phyloP scores from a whole-genome alignment of 2,113 vertebrate species.

The Cepphus grylle region DNA sequence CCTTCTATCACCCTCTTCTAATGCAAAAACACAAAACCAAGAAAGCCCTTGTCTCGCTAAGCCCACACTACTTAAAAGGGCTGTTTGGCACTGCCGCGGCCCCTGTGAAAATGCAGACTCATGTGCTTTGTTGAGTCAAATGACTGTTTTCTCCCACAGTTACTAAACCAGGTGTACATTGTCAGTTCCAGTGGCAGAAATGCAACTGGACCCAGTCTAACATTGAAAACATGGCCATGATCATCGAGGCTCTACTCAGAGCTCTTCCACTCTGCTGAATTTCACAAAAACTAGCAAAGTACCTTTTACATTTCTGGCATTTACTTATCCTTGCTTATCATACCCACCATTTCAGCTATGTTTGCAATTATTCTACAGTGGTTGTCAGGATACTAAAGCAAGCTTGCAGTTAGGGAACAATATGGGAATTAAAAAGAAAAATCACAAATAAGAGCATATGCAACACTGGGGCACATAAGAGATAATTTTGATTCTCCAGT shows the following conservation, averaged over 20 bases:
- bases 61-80: background rate
- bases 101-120: background rate
- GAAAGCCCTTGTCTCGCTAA: background rate
- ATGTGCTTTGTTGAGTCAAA: background rate
- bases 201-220: background rate
- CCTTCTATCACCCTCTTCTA: background rate
- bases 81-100: background rate
- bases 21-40: background rate
- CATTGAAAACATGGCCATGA: background rate
- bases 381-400: background rate
- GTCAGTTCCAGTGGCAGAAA: background rate
- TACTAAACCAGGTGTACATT: background rate
- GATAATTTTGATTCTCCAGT: background rate
- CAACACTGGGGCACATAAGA: background rate
- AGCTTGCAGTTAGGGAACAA: background rate
- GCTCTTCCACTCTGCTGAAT: background rate
- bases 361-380: background rate
- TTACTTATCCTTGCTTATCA: background rate
- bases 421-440: background rate
- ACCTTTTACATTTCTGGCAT: background rate
- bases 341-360: background rate
- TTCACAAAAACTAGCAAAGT: background rate
- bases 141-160: background rate
- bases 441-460: background rate
- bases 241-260: background rate